Percentiles rank a stretch among this genome's conserved stretches.
Conservation (phyloP, 2,888 invertebrate genomes). For the Ornithoptera priamus region DNA sequence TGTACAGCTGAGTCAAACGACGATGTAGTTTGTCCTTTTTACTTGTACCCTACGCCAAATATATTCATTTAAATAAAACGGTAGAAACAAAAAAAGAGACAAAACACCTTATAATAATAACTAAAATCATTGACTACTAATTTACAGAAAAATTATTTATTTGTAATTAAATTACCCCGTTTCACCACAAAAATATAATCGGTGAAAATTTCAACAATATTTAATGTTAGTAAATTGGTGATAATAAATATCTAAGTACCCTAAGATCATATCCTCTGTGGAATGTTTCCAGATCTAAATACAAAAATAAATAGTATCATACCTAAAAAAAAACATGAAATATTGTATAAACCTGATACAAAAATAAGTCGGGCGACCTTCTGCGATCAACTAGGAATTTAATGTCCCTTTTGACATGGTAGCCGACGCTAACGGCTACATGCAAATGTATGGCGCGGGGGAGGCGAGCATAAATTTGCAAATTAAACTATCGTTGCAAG, state of each 20-base stretch:
- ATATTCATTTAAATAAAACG: not conserved
- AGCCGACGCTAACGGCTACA: constrained; percentile 13
- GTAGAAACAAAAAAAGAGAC: too few species aligned
- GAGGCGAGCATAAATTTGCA: constrained; percentile 27
- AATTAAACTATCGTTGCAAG: constrained; percentile 27
- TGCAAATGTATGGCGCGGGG: constrained; percentile 18
- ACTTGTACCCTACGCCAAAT: constrained; percentile 78
- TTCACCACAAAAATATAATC: too few species aligned
- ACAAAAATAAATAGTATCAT: too few species aligned
- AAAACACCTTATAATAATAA: too few species aligned
- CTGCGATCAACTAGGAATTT: constrained; percentile 18
- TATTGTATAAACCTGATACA: not conserved
- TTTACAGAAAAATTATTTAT: too few species aligned
- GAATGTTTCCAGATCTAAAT: too few species aligned
- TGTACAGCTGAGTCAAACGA: constrained; percentile 82
- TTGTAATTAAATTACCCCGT: too few species aligned
- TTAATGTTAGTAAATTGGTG: too few species aligned
- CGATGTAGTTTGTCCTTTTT: constrained; percentile 85
- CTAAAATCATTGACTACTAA: too few species aligned
- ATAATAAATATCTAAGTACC: too few species aligned
- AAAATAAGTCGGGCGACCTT: constrained; percentile 6
- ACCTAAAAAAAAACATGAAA: not conserved
- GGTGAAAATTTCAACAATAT: too few species aligned
- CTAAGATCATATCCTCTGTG: too few species aligned
- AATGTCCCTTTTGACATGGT: constrained; percentile 20